phyloP scores from a whole-genome alignment of 2,113 vertebrate genomes.

The Globicephala melas region DNA sequence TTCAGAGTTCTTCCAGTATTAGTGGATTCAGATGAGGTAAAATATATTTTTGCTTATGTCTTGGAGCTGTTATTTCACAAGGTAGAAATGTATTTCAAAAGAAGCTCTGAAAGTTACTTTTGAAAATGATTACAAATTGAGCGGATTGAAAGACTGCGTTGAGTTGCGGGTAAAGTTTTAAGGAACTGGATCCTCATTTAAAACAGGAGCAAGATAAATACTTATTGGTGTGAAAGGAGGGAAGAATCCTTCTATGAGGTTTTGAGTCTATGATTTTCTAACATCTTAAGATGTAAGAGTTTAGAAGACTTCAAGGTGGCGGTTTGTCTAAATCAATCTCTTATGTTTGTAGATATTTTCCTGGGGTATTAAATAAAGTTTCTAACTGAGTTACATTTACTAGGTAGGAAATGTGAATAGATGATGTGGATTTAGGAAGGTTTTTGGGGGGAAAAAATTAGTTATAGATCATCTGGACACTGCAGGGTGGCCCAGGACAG shows the following conservation, averaged over 20 bases:
- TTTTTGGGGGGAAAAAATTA: neutral
- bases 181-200: neutral
- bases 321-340: neutral
- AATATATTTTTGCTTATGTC: conserved; percentile 21
- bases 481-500: neutral
- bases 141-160: neutral
- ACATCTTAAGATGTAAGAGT: neutral
- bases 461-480: neutral
- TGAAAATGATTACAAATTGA: neutral
- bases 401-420: neutral
- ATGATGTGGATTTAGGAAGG: neutral
- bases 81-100: conserved; percentile 35
- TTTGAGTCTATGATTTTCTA: neutral
- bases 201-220: neutral
- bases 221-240: neutral
- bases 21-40: conserved; percentile 82
- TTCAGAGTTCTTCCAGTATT: conserved; percentile 80
- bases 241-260: neutral
- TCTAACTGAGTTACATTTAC: neutral
- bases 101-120: neutral
- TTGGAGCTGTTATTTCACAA: conserved; percentile 5
- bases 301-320: conserved; percentile 11
- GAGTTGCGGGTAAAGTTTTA: neutral
- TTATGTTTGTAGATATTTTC: neutral
- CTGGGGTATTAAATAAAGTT: neutral